Evolutionary conservation across 2,797 vertebrate genomes (phyloP).

Genomic region (Clamator glandarius): DNA sequence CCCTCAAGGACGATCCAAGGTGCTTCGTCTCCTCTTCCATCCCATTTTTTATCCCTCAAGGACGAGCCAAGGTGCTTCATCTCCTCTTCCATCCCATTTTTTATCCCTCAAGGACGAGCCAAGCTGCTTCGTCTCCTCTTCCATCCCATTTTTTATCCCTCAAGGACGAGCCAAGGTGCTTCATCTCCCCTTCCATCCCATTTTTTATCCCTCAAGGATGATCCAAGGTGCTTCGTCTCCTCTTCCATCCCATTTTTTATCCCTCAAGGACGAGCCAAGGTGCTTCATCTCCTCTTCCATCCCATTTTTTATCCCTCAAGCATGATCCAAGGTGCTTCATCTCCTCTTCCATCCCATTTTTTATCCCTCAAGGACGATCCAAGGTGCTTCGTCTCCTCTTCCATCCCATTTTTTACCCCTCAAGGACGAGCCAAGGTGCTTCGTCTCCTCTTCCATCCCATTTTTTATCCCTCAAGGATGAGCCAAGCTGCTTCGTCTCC

Average conservation of each 20-base stretch:
- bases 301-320: background rate
- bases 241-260: accelerated
- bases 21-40: background rate
- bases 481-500: background rate
- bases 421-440: background rate
- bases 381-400: background rate
- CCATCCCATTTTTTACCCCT: background rate
- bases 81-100: accelerated
- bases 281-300: background rate
- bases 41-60: background rate
- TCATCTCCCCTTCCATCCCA: accelerated
- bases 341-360: accelerated
- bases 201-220: background rate
- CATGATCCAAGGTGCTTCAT: background rate
- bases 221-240: background rate
- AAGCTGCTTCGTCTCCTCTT: background rate
- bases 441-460: accelerated
- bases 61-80: background rate
- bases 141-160: background rate
- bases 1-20: background rate
- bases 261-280: background rate
- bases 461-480: background rate
- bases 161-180: background rate
- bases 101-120: background rate
- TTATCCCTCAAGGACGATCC: background rate